Evolutionary conservation across 2,113 vertebrate species (phyloP), one percentile per base, ranked within the genome.

Genomic region (Oreochromis aureus): DNA sequence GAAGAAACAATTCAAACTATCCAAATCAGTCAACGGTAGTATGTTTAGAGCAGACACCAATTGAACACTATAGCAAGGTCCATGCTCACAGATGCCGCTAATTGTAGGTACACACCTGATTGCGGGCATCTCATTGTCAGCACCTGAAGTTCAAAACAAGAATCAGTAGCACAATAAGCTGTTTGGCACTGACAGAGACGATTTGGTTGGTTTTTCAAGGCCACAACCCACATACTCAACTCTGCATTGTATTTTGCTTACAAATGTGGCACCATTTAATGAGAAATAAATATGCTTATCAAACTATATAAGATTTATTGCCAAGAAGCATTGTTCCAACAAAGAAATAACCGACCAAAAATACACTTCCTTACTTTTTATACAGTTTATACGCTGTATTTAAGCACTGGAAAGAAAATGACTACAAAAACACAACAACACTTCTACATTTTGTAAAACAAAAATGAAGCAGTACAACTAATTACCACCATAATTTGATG

Each of bases 401-500:
- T 19, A 51, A 30, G 41, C 71, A 51, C 24, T 19, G 71, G 15
- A 6, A 80, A 15, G n/a, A 10, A 39, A 24, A 85, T 16, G 44
- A 76, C 24, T 19, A 18, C 15, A 76, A 30, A 76, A 24, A 82
- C 18, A 15, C 4, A 2, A 15, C n/a, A 19, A 9, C 10, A 18
- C 48, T 27, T 55, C n/a, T 36, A 13, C 32, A 39, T 51, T 41
- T 48, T 48, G 19, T n/a, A 46, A 66, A 79, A 82, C 48, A 84
- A 80, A 78, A 84, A 89, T 15, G 32, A 83, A 78, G 78, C 84
- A 10, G 34, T 48, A 5, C 32, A 9, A n/a, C 76, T 85, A 66
- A 87, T 90, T 87, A 86, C 78, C 87, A 51, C 54, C 27, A 87
- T 88, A 86, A 92, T 87, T 81, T 66, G 80, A 84, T 53, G 82